Base-by-base conservation (phyloP, 2,888 invertebrate species). In the Thymelicus sylvestris region DNA sequence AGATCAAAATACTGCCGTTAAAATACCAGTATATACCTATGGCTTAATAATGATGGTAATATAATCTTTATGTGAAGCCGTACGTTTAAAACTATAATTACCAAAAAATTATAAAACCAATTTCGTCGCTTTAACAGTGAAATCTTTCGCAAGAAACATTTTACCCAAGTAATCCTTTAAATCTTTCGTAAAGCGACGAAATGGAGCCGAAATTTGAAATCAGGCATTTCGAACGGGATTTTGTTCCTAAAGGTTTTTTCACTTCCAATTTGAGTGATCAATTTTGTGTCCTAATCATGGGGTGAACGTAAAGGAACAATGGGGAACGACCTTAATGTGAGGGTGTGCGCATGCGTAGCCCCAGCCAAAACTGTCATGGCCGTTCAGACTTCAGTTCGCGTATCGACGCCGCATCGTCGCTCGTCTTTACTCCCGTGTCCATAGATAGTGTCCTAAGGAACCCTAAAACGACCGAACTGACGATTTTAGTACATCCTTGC, bases 301-400 rank as follows among this genome's bases (percentile, higher is more conserved):
- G 79, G 79, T 79, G 86, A 86, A 91, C 91, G 65, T 31, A 3
- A 31, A 89, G 80, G 86, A 86, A 91, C 91, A 91, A 91, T 91
- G 85, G 86, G 86, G 84, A 88, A 80, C 83, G 87, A 87, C 88
- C 91, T 89, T 81, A 84, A 86, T 85, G 83, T 81, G 24, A 78
- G 77, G 77, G 69, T 80, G 67, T 15, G 79, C 93, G 93, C 93
- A 86, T 88, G 92, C 92, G 91, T 78, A 77, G 77, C 85, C 91
- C 91, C 87, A 84, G 86, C 83, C 74, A 75, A 84, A 85, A 86
- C 87, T 87, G 88, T 87, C 91, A 93, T 93, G 93, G 93, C 92
- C 78, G 82, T 81, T 19, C 2, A 1, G 19, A 2, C 19, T 19
- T 87, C 92, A 93, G 92, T 93, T 71, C 83, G 86, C 85, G 90